Evolutionary conservation across 2,113 vertebrate species (phyloP).

Genomic region (Ameiurus melas): DNA sequence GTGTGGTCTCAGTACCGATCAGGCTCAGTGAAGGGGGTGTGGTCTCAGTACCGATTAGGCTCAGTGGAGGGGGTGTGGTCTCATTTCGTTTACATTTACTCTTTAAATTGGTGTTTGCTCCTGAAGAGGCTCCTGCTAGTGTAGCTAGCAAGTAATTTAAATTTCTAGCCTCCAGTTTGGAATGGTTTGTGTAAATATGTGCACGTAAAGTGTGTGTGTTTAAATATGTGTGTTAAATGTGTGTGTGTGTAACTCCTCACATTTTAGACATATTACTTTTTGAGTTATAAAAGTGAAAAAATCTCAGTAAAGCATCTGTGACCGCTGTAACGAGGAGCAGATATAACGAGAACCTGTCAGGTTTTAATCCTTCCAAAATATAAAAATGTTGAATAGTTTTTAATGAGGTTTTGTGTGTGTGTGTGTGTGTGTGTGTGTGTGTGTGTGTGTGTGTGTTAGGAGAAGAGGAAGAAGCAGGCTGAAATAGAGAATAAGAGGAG

Average conservation of each 20-base stretch:
- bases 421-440: constrained; percentile 32
- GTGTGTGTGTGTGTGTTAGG: constrained; percentile 68
- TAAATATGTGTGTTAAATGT: not conserved
- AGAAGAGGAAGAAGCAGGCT: constrained; percentile 87
- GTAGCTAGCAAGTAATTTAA: not conserved
- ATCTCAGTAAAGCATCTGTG: not conserved
- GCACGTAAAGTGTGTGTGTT: too few species aligned
- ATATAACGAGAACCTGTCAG: not conserved
- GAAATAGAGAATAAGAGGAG: constrained; percentile 91
- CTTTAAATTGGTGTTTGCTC: not conserved
- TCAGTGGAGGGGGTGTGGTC: not conserved
- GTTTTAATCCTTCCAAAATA: not conserved
- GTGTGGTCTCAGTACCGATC: not conserved
- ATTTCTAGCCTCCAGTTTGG: too few species aligned
- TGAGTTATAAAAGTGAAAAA: not conserved
- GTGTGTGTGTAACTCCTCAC: not conserved
- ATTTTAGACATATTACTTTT: not conserved
- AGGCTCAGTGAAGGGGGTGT: not conserved
- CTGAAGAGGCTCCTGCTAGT: not conserved
- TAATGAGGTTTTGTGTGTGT: constrained; percentile 13
- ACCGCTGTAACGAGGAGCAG: not conserved
- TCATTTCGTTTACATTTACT: too few species aligned
- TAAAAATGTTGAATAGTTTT: not conserved
- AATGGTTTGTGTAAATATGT: too few species aligned
- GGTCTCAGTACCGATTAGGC: not conserved